These are phyloP conservation scores for Forbesichthys agassizii DNA, from an alignment of 2,113 vertebrate genomes.

Conservation along the genomic window DNA sequence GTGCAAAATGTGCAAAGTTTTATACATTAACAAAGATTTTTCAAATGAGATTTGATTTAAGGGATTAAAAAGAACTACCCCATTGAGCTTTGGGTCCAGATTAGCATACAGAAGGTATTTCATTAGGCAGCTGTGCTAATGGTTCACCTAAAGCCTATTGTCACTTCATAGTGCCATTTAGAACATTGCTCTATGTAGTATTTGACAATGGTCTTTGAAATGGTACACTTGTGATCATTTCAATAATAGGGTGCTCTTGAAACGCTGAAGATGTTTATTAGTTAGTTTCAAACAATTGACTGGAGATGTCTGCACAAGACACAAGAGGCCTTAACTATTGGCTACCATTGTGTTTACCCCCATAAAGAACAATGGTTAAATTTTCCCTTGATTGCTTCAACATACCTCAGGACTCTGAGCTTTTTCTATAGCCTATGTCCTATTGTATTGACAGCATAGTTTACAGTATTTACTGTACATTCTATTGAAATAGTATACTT, in stretches of 20 bases:
- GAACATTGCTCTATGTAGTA: slow-evolving; percentile 26
- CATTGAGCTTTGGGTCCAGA: slow-evolving; percentile 11
- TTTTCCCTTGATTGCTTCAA: slow-evolving; percentile 3
- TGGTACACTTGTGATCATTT: too few relatives aligned
- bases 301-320: slow-evolving; percentile 9
- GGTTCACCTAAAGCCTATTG: slow-evolving; percentile 28
- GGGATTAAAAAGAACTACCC: slow-evolving; percentile 11
- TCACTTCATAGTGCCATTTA: slow-evolving; percentile 1
- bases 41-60: slow-evolving; percentile 38
- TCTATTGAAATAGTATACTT: not conserved
- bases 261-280: not conserved
- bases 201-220: too few relatives aligned
- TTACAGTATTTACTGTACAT: not conserved
- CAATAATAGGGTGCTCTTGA: slow-evolving; percentile 31
- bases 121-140: slow-evolving; percentile 42
- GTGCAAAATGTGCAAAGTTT: slow-evolving; percentile 44
- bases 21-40: slow-evolving; percentile 34
- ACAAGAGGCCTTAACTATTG: slow-evolving; percentile 13
- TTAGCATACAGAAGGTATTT: slow-evolving; percentile 20
- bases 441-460: not conserved
- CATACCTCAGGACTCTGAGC: not conserved
- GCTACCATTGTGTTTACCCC: not conserved
- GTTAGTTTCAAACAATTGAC: slow-evolving; percentile 15
- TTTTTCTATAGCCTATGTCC: not conserved
- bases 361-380: not conserved